Conservation (phyloP, 2,797 vertebrate genomes). For the Loriculus beryllinus region DNA sequence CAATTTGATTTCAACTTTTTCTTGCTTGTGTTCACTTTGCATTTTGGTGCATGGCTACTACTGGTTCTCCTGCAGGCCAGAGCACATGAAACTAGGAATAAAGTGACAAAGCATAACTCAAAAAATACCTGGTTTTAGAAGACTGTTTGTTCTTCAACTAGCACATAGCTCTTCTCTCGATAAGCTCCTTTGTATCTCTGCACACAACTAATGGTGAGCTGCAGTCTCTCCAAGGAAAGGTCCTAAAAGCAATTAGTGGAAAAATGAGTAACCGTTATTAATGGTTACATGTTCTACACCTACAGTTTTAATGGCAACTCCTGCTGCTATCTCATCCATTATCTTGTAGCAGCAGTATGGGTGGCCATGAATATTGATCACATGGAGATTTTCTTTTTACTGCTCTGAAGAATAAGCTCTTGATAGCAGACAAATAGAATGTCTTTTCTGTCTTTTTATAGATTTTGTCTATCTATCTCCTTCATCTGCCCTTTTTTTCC, state of each 20-base stretch:
- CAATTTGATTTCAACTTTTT: background rate
- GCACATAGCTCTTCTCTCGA: background rate
- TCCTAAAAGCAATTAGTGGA: background rate
- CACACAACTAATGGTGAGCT: background rate
- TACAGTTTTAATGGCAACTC: background rate
- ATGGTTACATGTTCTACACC: background rate
- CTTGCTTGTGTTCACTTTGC: background rate
- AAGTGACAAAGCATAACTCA: background rate
- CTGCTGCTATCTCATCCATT: background rate
- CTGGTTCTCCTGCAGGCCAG: background rate
- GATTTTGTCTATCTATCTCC: background rate
- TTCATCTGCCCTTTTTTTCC: background rate
- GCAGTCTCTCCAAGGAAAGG: background rate
- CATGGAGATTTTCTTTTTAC: background rate
- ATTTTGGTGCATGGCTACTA: rapidly evolving
- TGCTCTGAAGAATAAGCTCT: background rate
- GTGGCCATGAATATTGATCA: rapidly evolving
- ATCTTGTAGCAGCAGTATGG: background rate
- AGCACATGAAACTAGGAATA: background rate
- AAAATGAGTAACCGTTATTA: background rate
- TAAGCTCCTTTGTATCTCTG: background rate
- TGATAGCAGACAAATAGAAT: background rate
- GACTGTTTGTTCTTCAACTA: background rate
- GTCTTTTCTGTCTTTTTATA: background rate
- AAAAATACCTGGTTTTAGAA: background rate